phyloP scores from a whole-genome alignment of 2,888 invertebrate genomes.

The Brachyopa scutellaris region DNA sequence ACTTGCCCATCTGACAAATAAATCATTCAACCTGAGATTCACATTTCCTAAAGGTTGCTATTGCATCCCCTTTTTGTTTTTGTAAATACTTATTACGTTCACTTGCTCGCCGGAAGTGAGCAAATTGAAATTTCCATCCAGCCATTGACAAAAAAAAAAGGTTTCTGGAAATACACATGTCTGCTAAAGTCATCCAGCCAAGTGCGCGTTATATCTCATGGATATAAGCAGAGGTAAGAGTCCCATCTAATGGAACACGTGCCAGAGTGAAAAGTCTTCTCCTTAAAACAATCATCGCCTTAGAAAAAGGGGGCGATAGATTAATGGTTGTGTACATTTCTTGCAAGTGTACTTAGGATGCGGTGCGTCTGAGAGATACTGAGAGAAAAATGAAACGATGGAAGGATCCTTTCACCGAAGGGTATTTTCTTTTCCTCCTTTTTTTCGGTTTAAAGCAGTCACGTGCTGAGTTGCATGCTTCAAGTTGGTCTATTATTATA shows the following conservation, averaged over 20 bases:
- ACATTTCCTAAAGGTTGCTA: no score
- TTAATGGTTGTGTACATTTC: neutral
- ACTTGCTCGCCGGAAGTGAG: neutral
- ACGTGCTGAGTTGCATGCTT: conserved; percentile 32
- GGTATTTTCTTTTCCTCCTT: neutral
- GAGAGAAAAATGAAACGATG: neutral
- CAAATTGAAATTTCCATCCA: conserved; percentile 8
- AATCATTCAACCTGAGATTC: no score
- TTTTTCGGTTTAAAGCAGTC: conserved; percentile 31
- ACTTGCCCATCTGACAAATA: no score
- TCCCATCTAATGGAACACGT: conserved; percentile 3
- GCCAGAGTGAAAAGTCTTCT: neutral
- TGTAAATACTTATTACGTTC: no score
- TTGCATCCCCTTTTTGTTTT: no score
- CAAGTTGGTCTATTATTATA: conserved; percentile 9
- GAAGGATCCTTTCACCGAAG: neutral
- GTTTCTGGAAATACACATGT: neutral
- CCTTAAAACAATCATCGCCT: neutral
- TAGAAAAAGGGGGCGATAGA: neutral
- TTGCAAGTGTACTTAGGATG: neutral
- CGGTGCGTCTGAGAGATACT: neutral
- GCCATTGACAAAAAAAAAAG: neutral
- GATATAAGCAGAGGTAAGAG: neutral
- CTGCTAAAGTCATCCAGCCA: neutral
- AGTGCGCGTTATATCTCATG: neutral